Percentiles rank a stretch among this genome's conserved stretches.
Conservation (phyloP, 92 coral and sea anemone genomes). For the Virgularia gustaviana region DNA sequence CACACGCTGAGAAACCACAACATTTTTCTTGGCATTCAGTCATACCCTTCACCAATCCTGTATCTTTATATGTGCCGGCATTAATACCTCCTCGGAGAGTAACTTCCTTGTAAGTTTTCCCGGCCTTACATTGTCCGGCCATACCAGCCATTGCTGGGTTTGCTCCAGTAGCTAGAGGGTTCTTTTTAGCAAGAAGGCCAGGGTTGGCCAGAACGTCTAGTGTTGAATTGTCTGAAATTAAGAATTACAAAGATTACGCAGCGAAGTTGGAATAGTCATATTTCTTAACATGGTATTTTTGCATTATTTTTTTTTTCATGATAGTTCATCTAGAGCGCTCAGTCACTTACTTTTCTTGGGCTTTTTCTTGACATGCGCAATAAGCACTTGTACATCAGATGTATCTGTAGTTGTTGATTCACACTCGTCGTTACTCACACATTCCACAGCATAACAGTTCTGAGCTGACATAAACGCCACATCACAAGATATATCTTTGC, state of each 20-base stretch:
- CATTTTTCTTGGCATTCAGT: slow-evolving; percentile 84
- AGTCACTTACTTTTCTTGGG: slow-evolving; percentile 62
- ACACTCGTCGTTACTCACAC: slow-evolving; percentile 98
- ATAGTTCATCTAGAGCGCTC: no score
- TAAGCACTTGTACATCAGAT: slow-evolving; percentile 91
- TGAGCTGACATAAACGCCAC: slow-evolving; percentile 93
- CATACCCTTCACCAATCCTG: slow-evolving; percentile 69
- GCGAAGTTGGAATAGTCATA: neutral
- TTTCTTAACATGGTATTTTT: no score
- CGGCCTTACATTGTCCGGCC: slow-evolving; percentile 90
- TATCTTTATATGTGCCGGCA: slow-evolving; percentile 96
- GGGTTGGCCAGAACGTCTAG: slow-evolving; percentile 35
- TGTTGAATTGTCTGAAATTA: slow-evolving; percentile 13
- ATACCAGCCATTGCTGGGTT: slow-evolving; percentile 81
- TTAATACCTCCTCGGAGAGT: slow-evolving; percentile 98
- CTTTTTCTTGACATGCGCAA: slow-evolving; percentile 93
- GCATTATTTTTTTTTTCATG: slow-evolving; percentile 34
- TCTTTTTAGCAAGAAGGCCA: slow-evolving; percentile 33
- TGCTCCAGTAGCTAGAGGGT: slow-evolving; percentile 72
- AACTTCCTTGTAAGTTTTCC: slow-evolving; percentile 74
- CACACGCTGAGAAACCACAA: slow-evolving; percentile 94
- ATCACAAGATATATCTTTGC: slow-evolving; percentile 87
- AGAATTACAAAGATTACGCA: neutral
- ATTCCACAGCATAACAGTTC: slow-evolving; percentile 97
- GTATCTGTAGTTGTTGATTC: slow-evolving; percentile 97